Evolutionary conservation across 2,888 invertebrate species (phyloP).

Genomic region (Aleiodes testaceus): DNA sequence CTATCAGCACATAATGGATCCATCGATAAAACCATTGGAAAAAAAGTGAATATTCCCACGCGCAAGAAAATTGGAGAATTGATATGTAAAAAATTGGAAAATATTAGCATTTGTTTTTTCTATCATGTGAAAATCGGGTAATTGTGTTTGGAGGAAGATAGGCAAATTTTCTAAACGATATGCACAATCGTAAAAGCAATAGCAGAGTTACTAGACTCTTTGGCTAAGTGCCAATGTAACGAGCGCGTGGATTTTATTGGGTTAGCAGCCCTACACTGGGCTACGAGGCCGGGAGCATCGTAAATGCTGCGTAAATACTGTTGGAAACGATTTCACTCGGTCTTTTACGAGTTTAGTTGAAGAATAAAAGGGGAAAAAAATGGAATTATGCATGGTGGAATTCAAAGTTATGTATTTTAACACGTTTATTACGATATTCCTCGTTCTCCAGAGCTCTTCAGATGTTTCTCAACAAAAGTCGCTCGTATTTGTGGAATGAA

Average conservation of each 20-base stretch:
- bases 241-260: conserved; percentile 38
- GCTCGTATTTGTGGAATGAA: not conserved
- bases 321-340: conserved; percentile 46
- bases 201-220: not conserved
- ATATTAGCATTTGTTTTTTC: no score
- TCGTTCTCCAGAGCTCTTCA: no score
- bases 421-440: not conserved
- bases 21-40: not conserved
- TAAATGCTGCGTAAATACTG: conserved; percentile 53
- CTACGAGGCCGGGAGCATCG: conserved; percentile 44
- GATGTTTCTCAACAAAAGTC: no score
- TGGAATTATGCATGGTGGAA: not conserved
- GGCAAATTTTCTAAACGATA: conserved; percentile 7
- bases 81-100: not conserved
- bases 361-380: not conserved
- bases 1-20: conserved; percentile 24
- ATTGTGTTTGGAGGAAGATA: not conserved
- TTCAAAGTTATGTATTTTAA: conserved; percentile 9
- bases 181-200: conserved; percentile 19
- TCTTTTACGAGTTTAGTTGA: conserved; percentile 44
- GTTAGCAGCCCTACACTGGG: conserved; percentile 45
- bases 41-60: conserved; percentile 18
- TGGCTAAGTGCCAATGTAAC: not conserved
- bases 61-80: no score
- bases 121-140: not conserved